Evolutionary conservation across 2,113 vertebrate genomes (phyloP).

Genomic region (Diphyllodes magnificus): DNA sequence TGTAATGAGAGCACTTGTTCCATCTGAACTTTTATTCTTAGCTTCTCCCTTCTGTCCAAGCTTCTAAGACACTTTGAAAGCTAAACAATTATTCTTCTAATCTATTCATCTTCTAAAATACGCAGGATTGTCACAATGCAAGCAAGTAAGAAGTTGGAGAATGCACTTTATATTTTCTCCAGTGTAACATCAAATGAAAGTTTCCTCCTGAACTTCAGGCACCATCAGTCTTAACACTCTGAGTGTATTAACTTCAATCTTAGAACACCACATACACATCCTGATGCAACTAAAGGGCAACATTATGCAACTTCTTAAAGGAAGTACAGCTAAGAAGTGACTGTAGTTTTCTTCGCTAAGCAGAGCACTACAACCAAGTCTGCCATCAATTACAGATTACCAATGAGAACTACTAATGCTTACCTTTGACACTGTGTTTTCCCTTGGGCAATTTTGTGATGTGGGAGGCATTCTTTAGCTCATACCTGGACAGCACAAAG

Average conservation of each 20-base stretch:
- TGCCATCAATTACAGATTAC: not conserved
- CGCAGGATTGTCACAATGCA: not conserved
- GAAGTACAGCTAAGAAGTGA: not conserved
- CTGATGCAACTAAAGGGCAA: not conserved
- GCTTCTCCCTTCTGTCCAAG: not conserved
- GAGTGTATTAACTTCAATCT: not conserved
- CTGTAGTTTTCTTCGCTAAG: not conserved
- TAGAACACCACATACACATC: not conserved
- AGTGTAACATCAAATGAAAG: not conserved
- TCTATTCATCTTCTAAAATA: not conserved
- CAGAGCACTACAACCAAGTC: not conserved
- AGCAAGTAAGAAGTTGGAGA: not conserved
- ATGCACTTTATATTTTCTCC: not conserved
- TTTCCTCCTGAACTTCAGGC: not conserved
- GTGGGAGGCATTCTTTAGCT: constrained; percentile 94
- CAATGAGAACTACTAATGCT: not conserved
- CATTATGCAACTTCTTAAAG: not conserved
- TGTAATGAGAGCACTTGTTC: not conserved
- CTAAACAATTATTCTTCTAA: not conserved
- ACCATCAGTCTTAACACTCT: not conserved
- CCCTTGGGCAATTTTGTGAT: constrained; percentile 94
- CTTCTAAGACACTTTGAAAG: not conserved
- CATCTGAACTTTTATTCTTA: constrained; percentile 3
- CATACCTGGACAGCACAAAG: constrained; percentile 78
- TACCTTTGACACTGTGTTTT: constrained; percentile 99